Conservation (phyloP, 2,113 vertebrate species). For the Oryzias javanicus region DNA sequence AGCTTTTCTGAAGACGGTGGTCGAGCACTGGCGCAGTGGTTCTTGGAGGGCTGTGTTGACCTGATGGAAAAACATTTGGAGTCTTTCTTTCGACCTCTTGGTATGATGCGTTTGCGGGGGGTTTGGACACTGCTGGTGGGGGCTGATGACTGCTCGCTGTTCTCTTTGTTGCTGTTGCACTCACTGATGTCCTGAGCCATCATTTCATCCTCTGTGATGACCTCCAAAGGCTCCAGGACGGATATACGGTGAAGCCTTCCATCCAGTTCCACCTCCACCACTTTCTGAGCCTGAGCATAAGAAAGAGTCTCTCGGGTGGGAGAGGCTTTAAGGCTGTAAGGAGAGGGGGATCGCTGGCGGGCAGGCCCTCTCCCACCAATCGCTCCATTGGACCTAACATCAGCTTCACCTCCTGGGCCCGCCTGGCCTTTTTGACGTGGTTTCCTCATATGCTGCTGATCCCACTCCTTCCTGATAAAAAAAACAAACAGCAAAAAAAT, state of each 20-base stretch:
- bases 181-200: constrained; percentile 95
- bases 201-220: constrained; percentile 95
- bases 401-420: constrained; percentile 52
- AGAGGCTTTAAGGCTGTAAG: constrained; percentile 90
- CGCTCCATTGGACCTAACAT: constrained; percentile 72
- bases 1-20: constrained; percentile 60
- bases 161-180: constrained; percentile 98
- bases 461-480: constrained; percentile 53
- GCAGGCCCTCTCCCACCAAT: constrained; percentile 70
- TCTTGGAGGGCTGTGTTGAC: constrained; percentile 63
- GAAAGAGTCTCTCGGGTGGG: constrained; percentile 89
- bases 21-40: constrained; percentile 51
- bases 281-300: constrained; percentile 92
- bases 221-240: constrained; percentile 91
- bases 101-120: constrained; percentile 76
- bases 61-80: constrained; percentile 61
- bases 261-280: constrained; percentile 96
- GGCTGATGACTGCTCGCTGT: constrained; percentile 87
- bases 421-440: constrained; percentile 85
- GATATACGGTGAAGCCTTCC: constrained; percentile 94
- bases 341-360: constrained; percentile 84
- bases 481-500: neutral
- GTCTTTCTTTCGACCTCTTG: constrained; percentile 88
- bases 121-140: constrained; percentile 79
- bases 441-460: constrained; percentile 87